A percentile compares a stretch with the other conserved stretches of the same genome.
phyloP scores from a whole-genome alignment of 2,797 vertebrate genomes.

The Cottoperca gobio region DNA sequence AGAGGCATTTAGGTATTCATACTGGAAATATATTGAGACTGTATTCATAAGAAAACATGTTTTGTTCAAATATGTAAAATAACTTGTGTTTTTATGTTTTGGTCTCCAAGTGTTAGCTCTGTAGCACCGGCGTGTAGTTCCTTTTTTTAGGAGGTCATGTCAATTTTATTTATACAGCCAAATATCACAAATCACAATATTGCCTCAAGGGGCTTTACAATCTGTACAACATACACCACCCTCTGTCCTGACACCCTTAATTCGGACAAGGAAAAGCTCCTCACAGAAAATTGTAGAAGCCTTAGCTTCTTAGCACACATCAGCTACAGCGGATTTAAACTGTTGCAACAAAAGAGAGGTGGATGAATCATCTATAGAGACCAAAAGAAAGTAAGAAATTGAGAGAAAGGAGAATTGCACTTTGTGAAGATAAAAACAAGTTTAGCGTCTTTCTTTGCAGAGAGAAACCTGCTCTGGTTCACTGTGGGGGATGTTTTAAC shows the following conservation, averaged over 20 bases:
- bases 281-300: too few relatives aligned
- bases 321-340: background rate
- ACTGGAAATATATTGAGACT: background rate
- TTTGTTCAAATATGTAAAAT: background rate
- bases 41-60: background rate
- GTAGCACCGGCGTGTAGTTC: too few relatives aligned
- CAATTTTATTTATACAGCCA: too few relatives aligned
- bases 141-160: too few relatives aligned
- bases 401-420: background rate
- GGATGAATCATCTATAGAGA: background rate
- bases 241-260: too few relatives aligned
- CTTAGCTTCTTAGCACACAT: too few relatives aligned
- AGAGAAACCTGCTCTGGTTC: conserved; percentile 33
- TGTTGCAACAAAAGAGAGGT: background rate
- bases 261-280: too few relatives aligned
- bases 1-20: background rate
- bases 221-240: too few relatives aligned
- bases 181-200: too few relatives aligned
- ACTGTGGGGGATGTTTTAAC: conserved; percentile 61
- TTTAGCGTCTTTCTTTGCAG: conserved; percentile 19
- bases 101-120: too few relatives aligned
- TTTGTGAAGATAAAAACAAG: conserved; percentile 8
- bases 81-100: background rate
- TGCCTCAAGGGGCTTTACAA: too few relatives aligned
- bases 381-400: background rate